Base-by-base conservation (phyloP, 2,113 vertebrate genomes). In the Eurystomus gularis region DNA sequence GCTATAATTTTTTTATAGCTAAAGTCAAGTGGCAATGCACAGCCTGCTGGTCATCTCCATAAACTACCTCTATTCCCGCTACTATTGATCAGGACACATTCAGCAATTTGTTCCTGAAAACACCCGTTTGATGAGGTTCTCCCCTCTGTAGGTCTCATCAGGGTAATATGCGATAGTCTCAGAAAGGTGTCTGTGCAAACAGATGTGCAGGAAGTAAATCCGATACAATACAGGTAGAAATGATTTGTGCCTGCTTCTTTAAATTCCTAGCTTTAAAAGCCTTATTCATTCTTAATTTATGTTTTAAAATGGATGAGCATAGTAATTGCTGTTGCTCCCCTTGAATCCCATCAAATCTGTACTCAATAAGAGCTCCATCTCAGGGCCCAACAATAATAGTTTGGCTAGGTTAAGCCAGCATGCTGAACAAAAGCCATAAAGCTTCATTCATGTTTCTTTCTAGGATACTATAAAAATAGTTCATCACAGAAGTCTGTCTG, bases 231-330 rank as follows among this genome's bases (percentile, higher is more conserved):
- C 9, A 91, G 12, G 31, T 39, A 94, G 72, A 76, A 96, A 85
- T 72, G 4, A 93, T 95, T 93, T 95, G 79, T 42, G 58, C 48
- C 49, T 1, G 4, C 33, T 91, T 82, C 80, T 94, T 95, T 79
- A 82, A 96, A 96, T 93, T 89, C 48, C 39, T 72, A 90, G 48
- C 54, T 95, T 85, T 88, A 76, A 94, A 88, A 96, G 70, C 73
- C 73, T 92, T 91, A 96, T 95, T 94, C 60, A 79, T 40, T 73
- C 87, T 93, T 95, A 96, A 93, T 97, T 95, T 94, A 95, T 86
- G 62, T 85, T 96, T 94, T 95, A 87, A 95, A 95, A 96, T 87
- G 82, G 77, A 84, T 86, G 81, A 97, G 90, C 82, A 78, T 29
- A 80, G 72, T 95, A 94, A 95, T 81, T 95, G 94, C 73, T 90